These are phyloP conservation scores for Exaiptasia diaphana DNA, from an alignment of 64 coral and sea anemone genomes.

Conservation along the genomic window DNA sequence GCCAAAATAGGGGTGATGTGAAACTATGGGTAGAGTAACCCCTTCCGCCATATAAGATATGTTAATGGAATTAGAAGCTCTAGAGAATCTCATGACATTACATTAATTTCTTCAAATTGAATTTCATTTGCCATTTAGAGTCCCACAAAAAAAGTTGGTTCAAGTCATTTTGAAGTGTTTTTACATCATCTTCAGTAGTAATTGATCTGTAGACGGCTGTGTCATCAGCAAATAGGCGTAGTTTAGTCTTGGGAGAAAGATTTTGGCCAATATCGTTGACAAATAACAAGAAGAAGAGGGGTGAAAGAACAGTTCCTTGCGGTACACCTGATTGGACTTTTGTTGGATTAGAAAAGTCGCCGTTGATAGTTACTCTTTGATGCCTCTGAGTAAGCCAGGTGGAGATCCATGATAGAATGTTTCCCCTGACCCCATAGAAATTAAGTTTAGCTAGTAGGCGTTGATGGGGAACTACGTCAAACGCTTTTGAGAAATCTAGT, in stretches of 20 bases:
- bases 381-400: constrained; percentile 20
- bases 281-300: constrained; percentile 1
- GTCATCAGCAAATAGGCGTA: neutral
- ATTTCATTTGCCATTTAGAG: neutral
- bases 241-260: neutral
- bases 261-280: neutral
- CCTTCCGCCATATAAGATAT: neutral
- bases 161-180: neutral
- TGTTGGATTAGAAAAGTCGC: constrained; percentile 17
- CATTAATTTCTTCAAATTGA: neutral
- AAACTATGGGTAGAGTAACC: neutral
- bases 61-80: neutral
- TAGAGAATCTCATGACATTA: neutral
- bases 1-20: neutral
- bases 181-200: too few species aligned
- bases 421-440: constrained; percentile 14
- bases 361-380: constrained; percentile 20
- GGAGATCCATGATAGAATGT: constrained; percentile 13
- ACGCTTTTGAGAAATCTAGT: constrained; percentile 43
- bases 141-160: neutral
- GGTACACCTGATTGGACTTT: constrained; percentile 26
- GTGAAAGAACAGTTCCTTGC: constrained; percentile 6
- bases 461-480: constrained; percentile 39
- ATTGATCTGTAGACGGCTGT: neutral
- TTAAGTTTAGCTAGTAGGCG: constrained; percentile 23